Evolutionary conservation across 2,888 invertebrate species (phyloP).

Genomic region (Julus scanicus): DNA sequence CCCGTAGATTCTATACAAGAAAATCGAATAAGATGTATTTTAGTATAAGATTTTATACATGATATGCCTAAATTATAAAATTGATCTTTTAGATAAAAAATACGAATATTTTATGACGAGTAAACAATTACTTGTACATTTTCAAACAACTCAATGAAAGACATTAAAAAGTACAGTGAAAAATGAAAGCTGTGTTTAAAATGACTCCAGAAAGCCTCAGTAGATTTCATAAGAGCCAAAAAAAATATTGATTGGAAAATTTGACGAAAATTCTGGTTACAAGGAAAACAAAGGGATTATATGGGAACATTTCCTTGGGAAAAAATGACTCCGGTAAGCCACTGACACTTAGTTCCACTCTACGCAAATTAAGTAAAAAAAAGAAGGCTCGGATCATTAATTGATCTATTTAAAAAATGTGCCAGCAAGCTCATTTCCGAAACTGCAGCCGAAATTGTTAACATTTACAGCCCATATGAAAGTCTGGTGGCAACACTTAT

Average conservation of each 20-base stretch:
- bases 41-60: background rate
- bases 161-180: too few species aligned
- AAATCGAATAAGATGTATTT: background rate
- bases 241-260: background rate
- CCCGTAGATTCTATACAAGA: slow-evolving; percentile 65
- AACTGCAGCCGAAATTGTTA: background rate
- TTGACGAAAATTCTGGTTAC: background rate
- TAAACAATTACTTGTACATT: too few species aligned
- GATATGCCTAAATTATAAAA: too few species aligned
- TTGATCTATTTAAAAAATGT: background rate
- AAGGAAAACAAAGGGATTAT: background rate
- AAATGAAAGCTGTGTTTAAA: too few species aligned
- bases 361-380: background rate
- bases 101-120: too few species aligned
- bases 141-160: too few species aligned
- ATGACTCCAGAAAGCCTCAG: too few species aligned
- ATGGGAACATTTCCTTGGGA: background rate
- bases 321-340: background rate
- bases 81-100: too few species aligned
- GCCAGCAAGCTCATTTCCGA: slow-evolving; percentile 4
- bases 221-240: background rate
- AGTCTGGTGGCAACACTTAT: background rate
- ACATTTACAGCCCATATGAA: background rate
- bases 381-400: background rate
- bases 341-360: background rate